Percentiles rank a stretch among this genome's conserved stretches.
phyloP scores from a whole-genome alignment of 2,113 vertebrate species.

The Pterocles orientalis region DNA sequence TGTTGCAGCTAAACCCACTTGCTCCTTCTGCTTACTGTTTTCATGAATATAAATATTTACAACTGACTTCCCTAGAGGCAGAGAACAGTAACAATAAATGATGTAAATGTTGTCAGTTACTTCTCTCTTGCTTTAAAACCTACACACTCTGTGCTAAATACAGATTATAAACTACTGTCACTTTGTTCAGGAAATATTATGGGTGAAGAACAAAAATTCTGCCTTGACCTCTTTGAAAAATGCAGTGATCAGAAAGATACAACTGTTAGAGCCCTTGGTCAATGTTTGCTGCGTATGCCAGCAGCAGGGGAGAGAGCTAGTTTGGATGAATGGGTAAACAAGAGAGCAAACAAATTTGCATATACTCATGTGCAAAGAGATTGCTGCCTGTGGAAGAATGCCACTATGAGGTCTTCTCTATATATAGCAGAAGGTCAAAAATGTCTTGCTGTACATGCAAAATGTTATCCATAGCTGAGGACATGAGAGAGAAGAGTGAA shows the following conservation, averaged over 20 bases:
- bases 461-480: not conserved
- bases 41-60: slow-evolving; percentile 8
- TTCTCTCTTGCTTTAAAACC: not conserved
- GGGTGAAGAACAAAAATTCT: not conserved
- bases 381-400: not conserved
- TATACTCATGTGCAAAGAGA: not conserved
- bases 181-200: not conserved
- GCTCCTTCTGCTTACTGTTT: not conserved
- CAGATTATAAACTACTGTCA: not conserved
- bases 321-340: not conserved
- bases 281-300: not conserved
- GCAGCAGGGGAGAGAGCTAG: not conserved
- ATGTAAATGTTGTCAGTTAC: not conserved
- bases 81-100: not conserved
- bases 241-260: not conserved
- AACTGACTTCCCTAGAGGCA: not conserved
- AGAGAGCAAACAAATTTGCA: not conserved
- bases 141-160: not conserved
- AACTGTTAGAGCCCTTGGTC: not conserved
- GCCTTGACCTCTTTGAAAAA: not conserved
- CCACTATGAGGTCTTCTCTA: not conserved
- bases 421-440: not conserved
- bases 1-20: not conserved
- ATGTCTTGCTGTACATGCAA: not conserved
- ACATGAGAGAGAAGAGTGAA: not conserved